phyloP scores from a whole-genome alignment of 2,888 invertebrate species.

The Therioaphis trifolii region DNA sequence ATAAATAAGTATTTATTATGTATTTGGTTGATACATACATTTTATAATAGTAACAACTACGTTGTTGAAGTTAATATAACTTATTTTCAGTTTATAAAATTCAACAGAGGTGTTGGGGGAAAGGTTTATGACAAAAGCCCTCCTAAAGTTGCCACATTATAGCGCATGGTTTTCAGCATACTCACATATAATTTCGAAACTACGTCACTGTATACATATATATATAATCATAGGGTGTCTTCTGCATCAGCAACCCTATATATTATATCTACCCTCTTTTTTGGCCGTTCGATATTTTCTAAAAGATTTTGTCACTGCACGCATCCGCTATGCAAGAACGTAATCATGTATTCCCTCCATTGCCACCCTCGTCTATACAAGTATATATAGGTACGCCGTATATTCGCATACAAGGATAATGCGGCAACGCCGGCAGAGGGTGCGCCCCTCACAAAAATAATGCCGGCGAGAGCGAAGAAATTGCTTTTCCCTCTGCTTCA shows the following conservation, averaged over 20 bases:
- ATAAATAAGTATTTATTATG: no score
- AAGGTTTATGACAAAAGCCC: no score
- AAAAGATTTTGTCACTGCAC: slow-evolving; percentile 45
- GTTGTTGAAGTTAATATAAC: no score
- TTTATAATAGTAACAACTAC: no score
- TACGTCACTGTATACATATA: no score
- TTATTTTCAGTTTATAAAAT: no score
- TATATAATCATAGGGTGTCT: background rate
- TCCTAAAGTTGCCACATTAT: no score
- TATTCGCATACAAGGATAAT: slow-evolving; percentile 43
- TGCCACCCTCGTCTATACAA: background rate
- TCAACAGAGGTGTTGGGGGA: no score
- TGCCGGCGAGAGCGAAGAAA: slow-evolving; percentile 52
- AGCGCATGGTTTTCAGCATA: no score
- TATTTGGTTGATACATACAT: no score
- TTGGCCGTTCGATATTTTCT: slow-evolving; percentile 31
- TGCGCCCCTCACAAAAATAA: slow-evolving; percentile 22
- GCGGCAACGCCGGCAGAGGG: slow-evolving; percentile 14
- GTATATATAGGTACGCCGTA: background rate
- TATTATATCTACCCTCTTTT: background rate
- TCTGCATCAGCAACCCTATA: slow-evolving; percentile 28
- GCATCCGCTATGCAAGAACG: slow-evolving; percentile 44
- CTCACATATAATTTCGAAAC: no score
- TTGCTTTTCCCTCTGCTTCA: slow-evolving; percentile 33
- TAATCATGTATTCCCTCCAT: slow-evolving; percentile 54